Evolutionary conservation across 2,888 invertebrate genomes (phyloP), one percentile per base, ranked within the genome.

Genomic region (Drosophila multiciliata): DNA sequence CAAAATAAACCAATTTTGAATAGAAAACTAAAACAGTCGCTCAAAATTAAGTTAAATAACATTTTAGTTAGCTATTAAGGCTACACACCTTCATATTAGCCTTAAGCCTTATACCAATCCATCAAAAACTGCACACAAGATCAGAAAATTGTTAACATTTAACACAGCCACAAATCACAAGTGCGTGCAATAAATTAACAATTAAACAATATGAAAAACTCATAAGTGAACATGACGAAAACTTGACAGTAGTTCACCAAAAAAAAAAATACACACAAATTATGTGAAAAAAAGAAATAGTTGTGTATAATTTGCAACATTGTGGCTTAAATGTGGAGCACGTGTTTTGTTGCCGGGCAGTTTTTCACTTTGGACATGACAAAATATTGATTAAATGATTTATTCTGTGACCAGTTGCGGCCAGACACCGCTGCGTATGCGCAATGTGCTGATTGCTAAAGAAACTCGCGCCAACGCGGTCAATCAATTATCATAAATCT

Each of bases 351-450:
- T 73, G 72, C 74, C 72, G 67, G 77, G 57, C 73, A 84, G 71
- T 75, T 78, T 78, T 84, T 77, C 75, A 70, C 68, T 66, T 38
- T 55, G 65, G 57, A 79, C 88, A 84, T 87, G 87, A 87, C 85
- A 89, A 82, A 86, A 87, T 86, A 86, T 86, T 87, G 85, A 89
- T 86, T 79, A 73, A 86, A 89, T 86, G 89, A 86, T 89, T 89
- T 86, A 89, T 86, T 59, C 50, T 35, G 26, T 42, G 62, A 61
- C 60, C 63, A 64, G 63, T 63, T 69, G 54, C 53, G 62, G 50
- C 62, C 63, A 53, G 75, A 66, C 80, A 77, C 55, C 83, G 68
- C 50, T 89, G 87, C 89, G 87, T 79, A 86, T 87, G 82, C 73
- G 82, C 82, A 88, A 77, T 74, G 58, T 53, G 52, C 59, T 52